Percentiles rank a stretch among this genome's conserved stretches.
phyloP scores from a whole-genome alignment of 1,140 invertebrate species.

The Paralvinella palmiformis region DNA sequence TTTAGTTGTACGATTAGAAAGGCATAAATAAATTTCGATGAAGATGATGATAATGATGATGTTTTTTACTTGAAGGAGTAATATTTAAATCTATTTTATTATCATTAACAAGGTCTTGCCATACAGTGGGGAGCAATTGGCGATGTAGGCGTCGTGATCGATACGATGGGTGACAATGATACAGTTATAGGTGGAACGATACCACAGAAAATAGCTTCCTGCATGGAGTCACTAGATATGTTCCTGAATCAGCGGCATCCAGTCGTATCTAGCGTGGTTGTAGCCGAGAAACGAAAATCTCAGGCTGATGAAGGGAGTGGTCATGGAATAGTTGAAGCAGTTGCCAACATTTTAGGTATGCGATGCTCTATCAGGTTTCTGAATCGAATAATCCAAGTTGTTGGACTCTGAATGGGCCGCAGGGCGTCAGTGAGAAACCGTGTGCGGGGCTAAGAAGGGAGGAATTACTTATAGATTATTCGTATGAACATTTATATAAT shows the following conservation, averaged over 20 bases:
- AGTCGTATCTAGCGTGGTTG: background rate
- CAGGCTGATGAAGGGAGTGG: background rate
- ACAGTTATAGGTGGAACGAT: constrained; percentile 79
- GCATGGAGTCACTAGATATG: constrained; percentile 53
- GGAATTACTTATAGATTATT: background rate
- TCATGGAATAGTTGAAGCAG: background rate
- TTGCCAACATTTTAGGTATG: background rate
- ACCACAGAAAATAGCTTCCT: constrained; percentile 80
- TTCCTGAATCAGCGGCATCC: background rate
- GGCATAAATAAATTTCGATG: no score
- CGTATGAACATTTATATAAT: background rate
- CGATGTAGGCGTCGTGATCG: constrained; percentile 81
- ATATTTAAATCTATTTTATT: background rate
- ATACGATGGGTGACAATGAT: constrained; percentile 76
- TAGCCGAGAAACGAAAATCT: background rate
- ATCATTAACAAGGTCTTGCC: constrained; percentile 56
- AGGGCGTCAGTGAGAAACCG: no score
- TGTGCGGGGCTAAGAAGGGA: no score
- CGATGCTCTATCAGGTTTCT: background rate
- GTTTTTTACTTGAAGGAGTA: background rate
- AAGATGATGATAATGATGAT: background rate
- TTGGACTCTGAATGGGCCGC: no score
- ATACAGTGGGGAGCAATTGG: constrained; percentile 94
- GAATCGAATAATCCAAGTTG: no score
- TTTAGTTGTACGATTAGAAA: no score